Percentiles rank a stretch among this genome's conserved stretches.
Evolutionary conservation across 2,888 invertebrate genomes (phyloP).

Genomic region (Nudaria mundana): DNA sequence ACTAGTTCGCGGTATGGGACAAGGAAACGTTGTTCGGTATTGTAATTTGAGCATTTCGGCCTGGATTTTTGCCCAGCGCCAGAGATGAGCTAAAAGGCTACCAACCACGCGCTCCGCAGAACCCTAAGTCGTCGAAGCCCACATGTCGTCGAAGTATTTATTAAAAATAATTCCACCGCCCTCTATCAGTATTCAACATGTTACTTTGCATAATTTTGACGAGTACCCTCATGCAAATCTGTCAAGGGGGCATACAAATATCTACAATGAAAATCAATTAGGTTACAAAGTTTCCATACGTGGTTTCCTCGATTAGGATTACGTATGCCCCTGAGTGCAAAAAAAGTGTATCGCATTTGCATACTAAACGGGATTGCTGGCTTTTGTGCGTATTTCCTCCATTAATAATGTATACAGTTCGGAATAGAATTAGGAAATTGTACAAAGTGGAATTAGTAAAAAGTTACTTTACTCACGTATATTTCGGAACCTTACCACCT

Average conservation of each 20-base stretch:
- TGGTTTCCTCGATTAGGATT: slow-evolving; percentile 27
- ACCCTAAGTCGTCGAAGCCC: no score
- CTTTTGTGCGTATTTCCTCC: not conserved
- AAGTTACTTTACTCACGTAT: no score
- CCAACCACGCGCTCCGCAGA: no score
- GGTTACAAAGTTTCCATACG: slow-evolving; percentile 21
- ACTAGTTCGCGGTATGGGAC: no score
- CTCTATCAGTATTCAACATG: slow-evolving; percentile 20
- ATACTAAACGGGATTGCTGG: slow-evolving; percentile 13
- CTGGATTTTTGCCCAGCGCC: no score
- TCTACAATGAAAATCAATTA: slow-evolving; percentile 30
- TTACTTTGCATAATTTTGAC: slow-evolving; percentile 13
- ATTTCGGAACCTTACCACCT: no score
- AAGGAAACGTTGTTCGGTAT: no score
- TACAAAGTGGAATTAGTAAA: no score
- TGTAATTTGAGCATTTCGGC: no score
- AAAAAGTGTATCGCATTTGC: slow-evolving; percentile 17
- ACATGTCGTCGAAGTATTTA: no score
- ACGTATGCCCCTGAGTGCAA: slow-evolving; percentile 15
- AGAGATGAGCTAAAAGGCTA: no score
- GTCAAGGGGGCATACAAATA: slow-evolving; percentile 11
- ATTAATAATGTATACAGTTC: not conserved
- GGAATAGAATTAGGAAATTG: no score
- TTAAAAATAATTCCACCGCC: slow-evolving; percentile 11
- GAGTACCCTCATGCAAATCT: slow-evolving; percentile 28